phyloP scores from a whole-genome alignment of 2,113 vertebrate genomes.

The Spizaetus ornatus region DNA sequence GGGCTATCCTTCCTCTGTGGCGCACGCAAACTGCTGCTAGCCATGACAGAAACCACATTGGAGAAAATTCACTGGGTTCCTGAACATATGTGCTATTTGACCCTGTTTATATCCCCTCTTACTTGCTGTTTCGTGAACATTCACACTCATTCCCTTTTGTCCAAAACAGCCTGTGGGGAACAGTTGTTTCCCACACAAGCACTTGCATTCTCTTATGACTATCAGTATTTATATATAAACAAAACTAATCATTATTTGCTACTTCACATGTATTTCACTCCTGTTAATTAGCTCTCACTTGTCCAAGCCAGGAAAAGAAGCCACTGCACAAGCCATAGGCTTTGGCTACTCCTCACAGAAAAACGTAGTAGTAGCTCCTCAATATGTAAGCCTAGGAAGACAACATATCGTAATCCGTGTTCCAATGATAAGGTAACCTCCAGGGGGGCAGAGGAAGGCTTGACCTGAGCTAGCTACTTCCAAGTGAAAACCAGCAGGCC shows the following conservation, averaged over 20 bases:
- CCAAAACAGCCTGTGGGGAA: neutral
- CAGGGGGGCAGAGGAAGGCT: neutral
- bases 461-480: neutral
- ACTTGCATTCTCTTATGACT: neutral
- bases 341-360: neutral
- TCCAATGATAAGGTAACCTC: neutral
- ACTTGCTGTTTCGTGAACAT: neutral
- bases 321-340: neutral
- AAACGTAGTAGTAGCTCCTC: neutral
- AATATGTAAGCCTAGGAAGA: neutral
- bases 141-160: neutral
- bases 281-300: neutral
- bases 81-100: neutral
- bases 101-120: neutral
- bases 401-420: fast-evolving
- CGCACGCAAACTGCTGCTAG: neutral
- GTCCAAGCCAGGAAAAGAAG: neutral
- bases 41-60: neutral
- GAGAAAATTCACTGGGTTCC: neutral
- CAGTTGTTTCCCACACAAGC: neutral
- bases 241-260: neutral
- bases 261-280: neutral
- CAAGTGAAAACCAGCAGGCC: neutral
- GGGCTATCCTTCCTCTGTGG: fast-evolving
- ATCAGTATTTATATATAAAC: neutral